These are phyloP conservation scores for Xestoiulus laeticollis DNA, from an alignment of 2,888 invertebrate species.

Conservation along the genomic window DNA sequence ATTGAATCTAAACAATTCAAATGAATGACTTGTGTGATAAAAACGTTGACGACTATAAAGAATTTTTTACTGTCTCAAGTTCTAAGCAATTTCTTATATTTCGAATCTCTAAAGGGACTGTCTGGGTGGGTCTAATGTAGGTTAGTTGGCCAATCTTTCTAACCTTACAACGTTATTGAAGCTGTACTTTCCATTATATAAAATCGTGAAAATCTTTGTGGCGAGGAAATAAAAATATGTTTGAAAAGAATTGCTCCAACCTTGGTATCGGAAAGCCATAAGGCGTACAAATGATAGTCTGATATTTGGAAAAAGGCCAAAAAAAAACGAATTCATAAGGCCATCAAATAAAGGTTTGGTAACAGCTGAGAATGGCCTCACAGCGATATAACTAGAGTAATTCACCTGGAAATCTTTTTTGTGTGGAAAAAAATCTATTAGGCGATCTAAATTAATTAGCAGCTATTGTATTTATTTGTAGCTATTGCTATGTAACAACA, in stretches of 20 bases:
- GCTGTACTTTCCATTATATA: background rate
- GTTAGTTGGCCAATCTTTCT: background rate
- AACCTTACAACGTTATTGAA: background rate
- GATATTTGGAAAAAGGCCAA: conserved; percentile 16
- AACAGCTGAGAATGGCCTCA: background rate
- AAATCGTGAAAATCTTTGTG: background rate
- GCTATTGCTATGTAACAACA: background rate
- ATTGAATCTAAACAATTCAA: background rate
- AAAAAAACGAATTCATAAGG: background rate
- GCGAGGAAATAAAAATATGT: background rate
- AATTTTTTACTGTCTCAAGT: background rate
- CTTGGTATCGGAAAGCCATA: conserved; percentile 5
- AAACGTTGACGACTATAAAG: too few species aligned
- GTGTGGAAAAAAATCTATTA: background rate
- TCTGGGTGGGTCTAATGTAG: background rate
- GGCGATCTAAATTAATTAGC: background rate
- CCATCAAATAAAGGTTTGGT: conserved; percentile 6
- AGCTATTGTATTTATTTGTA: background rate
- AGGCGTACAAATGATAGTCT: conserved; percentile 7
- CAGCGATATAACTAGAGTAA: background rate
- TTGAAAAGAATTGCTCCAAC: background rate
- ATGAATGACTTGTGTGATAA: background rate
- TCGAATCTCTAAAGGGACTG: background rate
- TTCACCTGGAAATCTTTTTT: background rate
- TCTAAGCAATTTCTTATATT: background rate